Conservation (phyloP, 2,797 vertebrate genomes). For the Tangara arthus region DNA sequence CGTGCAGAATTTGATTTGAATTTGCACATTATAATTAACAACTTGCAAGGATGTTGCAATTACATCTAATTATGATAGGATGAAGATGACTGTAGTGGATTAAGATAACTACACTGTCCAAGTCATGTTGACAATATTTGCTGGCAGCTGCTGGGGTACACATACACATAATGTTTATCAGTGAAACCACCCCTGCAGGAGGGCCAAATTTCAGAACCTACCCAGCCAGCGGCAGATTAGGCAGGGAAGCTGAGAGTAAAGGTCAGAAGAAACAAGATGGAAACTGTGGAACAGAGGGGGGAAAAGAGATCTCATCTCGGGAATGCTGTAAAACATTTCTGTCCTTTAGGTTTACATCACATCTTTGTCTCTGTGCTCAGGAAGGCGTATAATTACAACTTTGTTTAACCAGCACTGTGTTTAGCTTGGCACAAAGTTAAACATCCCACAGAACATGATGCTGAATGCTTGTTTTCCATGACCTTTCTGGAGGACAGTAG, state of each 20-base stretch:
- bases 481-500: not conserved
- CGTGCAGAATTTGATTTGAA: not conserved
- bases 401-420: not conserved
- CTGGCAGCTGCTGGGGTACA: not conserved
- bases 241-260: not conserved
- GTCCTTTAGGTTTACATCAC: not conserved
- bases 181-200: not conserved
- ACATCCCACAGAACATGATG: not conserved
- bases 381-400: not conserved
- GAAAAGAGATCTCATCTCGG: not conserved
- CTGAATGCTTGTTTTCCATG: not conserved
- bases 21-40: not conserved
- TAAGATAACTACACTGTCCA: not conserved
- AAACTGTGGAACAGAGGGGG: not conserved
- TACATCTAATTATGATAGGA: not conserved
- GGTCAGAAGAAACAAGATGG: not conserved
- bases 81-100: not conserved
- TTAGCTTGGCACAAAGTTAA: not conserved
- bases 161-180: not conserved
- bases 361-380: not conserved
- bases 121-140: not conserved
- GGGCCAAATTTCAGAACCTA: not conserved
- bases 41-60: not conserved
- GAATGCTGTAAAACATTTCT: not conserved
- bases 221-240: not conserved